Conservation (phyloP, 2,113 vertebrate species). For the Syngnathus floridae region DNA sequence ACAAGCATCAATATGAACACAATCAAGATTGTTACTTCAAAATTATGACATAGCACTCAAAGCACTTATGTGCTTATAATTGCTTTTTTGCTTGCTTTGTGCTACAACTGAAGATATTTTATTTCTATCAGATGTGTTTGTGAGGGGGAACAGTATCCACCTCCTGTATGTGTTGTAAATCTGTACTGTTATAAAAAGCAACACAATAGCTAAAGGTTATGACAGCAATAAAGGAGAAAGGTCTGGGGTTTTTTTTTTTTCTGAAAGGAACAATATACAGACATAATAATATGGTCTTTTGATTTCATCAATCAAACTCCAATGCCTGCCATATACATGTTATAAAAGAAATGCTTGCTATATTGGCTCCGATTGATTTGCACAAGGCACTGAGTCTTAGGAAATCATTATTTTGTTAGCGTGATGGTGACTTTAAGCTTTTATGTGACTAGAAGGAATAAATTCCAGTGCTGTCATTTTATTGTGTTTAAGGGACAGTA, state of each 20-base stretch:
- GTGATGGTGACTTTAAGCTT: constrained; percentile 8
- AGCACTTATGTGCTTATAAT: constrained; percentile 2
- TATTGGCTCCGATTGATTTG: constrained; percentile 5
- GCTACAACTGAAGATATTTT: neutral
- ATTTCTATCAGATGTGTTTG: constrained; percentile 8
- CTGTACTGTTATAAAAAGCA: neutral
- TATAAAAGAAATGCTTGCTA: neutral
- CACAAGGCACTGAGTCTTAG: constrained; percentile 13
- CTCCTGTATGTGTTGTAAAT: constrained; percentile 9
- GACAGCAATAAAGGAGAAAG: constrained; percentile 19
- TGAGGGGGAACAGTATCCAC: neutral
- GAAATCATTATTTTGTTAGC: constrained; percentile 24
- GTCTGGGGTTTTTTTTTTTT: neutral
- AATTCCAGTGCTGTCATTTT: constrained; percentile 7
- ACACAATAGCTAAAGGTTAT: constrained; percentile 14
- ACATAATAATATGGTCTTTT: constrained; percentile 23
- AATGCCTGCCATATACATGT: constrained; percentile 20
- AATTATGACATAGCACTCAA: constrained; percentile 8
- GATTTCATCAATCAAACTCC: constrained; percentile 36
- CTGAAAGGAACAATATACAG: constrained; percentile 24
- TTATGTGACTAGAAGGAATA: constrained; percentile 18
- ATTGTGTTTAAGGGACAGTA: constrained; percentile 13
- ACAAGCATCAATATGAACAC: neutral
- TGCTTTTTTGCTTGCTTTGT: constrained; percentile 1
- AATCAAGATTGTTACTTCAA: neutral